Evolutionary conservation across 1,140 invertebrate species (phyloP).

Genomic region (Listronotus oregonensis): DNA sequence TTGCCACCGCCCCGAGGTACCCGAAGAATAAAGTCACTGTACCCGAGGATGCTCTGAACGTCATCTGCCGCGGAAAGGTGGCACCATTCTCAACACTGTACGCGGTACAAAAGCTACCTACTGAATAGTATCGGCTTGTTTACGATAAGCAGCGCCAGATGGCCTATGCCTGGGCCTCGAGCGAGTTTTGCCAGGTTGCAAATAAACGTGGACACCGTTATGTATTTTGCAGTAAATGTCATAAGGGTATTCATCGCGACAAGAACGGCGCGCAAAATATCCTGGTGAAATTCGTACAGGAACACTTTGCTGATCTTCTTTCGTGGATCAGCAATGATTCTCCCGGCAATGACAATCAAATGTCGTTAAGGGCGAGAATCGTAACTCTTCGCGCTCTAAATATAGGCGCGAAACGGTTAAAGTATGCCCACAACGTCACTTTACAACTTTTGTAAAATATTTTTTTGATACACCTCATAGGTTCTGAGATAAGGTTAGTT

Average conservation of each 20-base stretch:
- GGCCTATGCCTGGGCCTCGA: not conserved
- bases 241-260: too few species aligned
- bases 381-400: conserved; percentile 1
- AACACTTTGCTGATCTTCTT: conserved; percentile 1
- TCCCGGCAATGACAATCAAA: conserved; percentile 1
- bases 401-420: not conserved
- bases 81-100: too few species aligned
- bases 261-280: not conserved
- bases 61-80: too few species aligned
- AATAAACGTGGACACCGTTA: conserved; percentile 1
- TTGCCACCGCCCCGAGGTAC: too few species aligned
- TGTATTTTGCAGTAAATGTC: too few species aligned
- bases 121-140: too few species aligned
- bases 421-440: not conserved
- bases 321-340: not conserved
- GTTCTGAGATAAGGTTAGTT: too few species aligned
- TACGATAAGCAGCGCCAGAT: too few species aligned
- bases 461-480: too few species aligned
- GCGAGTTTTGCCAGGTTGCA: conserved; percentile 1
- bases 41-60: too few species aligned
- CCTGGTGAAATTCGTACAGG: not conserved
- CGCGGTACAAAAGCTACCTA: too few species aligned
- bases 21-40: too few species aligned
- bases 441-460: not conserved
- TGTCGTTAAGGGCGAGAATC: conserved; percentile 1